A percentile compares a stretch with the other conserved stretches of the same genome.
Evolutionary conservation across 2,113 vertebrate genomes (phyloP).

Genomic region (Oostethus manadensis): DNA sequence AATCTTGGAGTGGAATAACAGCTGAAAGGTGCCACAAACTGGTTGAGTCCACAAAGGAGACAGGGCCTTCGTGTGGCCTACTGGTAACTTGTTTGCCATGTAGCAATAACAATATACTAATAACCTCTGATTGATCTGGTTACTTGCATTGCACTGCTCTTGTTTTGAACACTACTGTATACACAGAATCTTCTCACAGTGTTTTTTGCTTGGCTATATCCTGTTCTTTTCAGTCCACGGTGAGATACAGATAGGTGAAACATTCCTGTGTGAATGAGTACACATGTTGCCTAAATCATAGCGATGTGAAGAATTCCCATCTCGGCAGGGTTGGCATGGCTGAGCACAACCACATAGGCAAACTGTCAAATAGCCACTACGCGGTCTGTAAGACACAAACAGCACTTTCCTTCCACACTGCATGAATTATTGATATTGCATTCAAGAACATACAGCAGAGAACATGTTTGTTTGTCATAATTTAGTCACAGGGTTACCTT

Average conservation of each 20-base stretch:
- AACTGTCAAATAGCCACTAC: slow-evolving; percentile 16
- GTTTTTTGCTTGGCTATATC: neutral
- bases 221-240: neutral
- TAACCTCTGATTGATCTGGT: too few relatives aligned
- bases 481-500: too few relatives aligned
- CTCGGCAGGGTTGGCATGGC: slow-evolving; percentile 15
- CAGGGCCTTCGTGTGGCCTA: too few relatives aligned
- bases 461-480: neutral
- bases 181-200: neutral
- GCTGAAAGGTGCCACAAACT: too few relatives aligned
- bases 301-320: slow-evolving; percentile 35
- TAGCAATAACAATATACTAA: too few relatives aligned
- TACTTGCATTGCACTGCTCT: too few relatives aligned
- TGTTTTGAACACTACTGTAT: too few relatives aligned
- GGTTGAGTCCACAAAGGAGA: too few relatives aligned
- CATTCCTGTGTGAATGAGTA: slow-evolving; percentile 25
- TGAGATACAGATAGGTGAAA: slow-evolving; percentile 16
- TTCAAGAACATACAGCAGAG: neutral
- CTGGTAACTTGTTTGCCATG: too few relatives aligned
- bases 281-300: slow-evolving; percentile 19
- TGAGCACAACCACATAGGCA: slow-evolving; percentile 15
- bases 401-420: neutral
- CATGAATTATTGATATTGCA: neutral
- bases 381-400: neutral
- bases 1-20: too few relatives aligned